Conservation (phyloP, 2,888 invertebrate genomes). For the Polydrusus tereticollis region DNA sequence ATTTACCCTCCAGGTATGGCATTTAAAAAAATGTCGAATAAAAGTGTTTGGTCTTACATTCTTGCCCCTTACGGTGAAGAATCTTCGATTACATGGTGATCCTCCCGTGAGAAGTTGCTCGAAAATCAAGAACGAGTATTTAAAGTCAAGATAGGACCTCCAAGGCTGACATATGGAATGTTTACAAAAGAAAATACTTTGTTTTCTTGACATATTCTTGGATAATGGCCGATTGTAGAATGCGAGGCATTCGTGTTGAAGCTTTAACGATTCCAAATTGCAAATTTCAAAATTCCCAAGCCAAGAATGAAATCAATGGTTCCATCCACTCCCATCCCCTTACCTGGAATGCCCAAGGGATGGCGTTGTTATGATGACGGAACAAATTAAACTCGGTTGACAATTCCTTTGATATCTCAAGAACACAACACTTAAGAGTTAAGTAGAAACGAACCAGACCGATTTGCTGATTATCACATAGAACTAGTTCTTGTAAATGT, state of each 20-base stretch:
- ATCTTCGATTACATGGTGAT: background rate
- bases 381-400: background rate
- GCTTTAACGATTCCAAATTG: too few species aligned
- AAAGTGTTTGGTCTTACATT: too few species aligned
- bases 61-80: background rate
- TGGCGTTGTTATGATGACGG: background rate
- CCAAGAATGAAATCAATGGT: too few species aligned
- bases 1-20: too few species aligned
- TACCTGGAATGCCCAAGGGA: too few species aligned
- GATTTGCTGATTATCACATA: conserved; percentile 3
- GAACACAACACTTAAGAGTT: background rate
- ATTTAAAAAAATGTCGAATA: background rate
- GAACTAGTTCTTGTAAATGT: conserved; percentile 37
- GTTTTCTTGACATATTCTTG: conserved; percentile 13
- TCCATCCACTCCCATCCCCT: too few species aligned
- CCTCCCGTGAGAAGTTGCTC: background rate
- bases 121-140: conserved; percentile 15
- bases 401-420: background rate
- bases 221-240: background rate
- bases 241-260: too few species aligned
- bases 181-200: conserved; percentile 4
- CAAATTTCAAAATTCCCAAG: too few species aligned
- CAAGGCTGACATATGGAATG: conserved; percentile 18
- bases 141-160: conserved; percentile 15
- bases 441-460: background rate